Evolutionary conservation across 2,113 vertebrate genomes (phyloP).

Genomic region (Pelodiscus sinensis): DNA sequence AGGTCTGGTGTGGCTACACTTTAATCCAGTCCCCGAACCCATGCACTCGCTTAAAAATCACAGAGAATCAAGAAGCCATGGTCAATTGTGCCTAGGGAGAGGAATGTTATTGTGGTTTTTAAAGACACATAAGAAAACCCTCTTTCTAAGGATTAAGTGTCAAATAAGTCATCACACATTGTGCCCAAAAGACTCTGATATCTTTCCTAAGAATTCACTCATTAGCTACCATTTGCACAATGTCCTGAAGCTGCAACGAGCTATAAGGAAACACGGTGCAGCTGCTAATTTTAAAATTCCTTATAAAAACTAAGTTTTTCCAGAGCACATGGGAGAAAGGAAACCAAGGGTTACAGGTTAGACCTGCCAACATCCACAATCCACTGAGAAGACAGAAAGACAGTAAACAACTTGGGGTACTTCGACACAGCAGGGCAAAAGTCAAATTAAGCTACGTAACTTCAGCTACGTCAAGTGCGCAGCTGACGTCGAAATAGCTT

Average conservation of each 20-base stretch:
- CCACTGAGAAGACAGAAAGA: neutral
- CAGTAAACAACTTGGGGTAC: neutral
- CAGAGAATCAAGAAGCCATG: neutral
- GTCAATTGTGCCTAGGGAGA: neutral
- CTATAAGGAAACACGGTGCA: neutral
- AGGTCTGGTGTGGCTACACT: neutral
- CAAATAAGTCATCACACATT: neutral
- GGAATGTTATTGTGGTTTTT: neutral
- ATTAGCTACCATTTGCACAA: neutral
- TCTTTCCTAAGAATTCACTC: neutral
- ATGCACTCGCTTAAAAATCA: neutral
- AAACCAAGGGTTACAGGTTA: neutral
- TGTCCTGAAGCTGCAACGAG: neutral
- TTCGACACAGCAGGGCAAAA: too few relatives aligned
- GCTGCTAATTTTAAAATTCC: neutral
- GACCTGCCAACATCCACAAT: neutral
- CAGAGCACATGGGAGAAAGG: neutral
- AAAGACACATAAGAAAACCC: neutral
- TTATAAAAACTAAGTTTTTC: neutral
- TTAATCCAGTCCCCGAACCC: neutral
- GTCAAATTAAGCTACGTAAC: too few relatives aligned
- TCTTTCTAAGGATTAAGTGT: neutral
- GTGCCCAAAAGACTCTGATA: neutral
- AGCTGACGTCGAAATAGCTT: too few relatives aligned
- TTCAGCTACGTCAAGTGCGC: too few relatives aligned